Evolutionary conservation across 2,888 invertebrate genomes (phyloP), one percentile per base, ranked within the genome.

Genomic region (Ophonus ardosiacus): DNA sequence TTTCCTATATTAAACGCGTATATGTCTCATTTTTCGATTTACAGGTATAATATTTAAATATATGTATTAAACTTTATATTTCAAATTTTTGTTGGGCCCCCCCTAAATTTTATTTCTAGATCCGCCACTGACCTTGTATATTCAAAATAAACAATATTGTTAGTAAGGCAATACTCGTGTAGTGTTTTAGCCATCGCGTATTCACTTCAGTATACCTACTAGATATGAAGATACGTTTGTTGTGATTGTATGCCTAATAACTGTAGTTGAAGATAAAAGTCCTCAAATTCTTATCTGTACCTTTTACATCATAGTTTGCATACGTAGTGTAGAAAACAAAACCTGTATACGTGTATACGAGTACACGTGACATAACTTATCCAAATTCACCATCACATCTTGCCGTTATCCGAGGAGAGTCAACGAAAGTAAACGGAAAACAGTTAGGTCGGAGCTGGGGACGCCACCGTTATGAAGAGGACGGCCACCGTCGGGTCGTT

Each of bases 341-440:
- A 74, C 40, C 71, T 13, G 71, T 43, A 15, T 15, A 10, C 43
- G 21, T 43, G 21, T 43, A 6, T 10, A 51, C 43, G 43, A 31
- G 10, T 18, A 17, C 8, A 74, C 71, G 71, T 74, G 71, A 74
- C 71, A 40, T 40, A 68, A 68, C 38, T 40, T 74, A 74, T 74
- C 43, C 71, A 43, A 74, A 74, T 74, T 43, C 71, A 43, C 43
- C 43, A 74, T 74, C 43, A 43, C 43, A 68, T 43, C 71, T 43
- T 31, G 31, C 71, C 71, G 71, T 74, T 74, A 74, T 74, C 68
- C 40, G 8, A 10, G 15, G 13, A 7, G 38, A 38, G 17, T 18
- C 43, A 74, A 74, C 71, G 71, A 74, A 74, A 74, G 71, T 74
- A 74, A 74, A 74, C 43, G 40, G 71, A 74, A 43, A 74, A 74